Evolutionary conservation across 2,113 vertebrate genomes (phyloP).

Genomic region (Cyanistes caeruleus): DNA sequence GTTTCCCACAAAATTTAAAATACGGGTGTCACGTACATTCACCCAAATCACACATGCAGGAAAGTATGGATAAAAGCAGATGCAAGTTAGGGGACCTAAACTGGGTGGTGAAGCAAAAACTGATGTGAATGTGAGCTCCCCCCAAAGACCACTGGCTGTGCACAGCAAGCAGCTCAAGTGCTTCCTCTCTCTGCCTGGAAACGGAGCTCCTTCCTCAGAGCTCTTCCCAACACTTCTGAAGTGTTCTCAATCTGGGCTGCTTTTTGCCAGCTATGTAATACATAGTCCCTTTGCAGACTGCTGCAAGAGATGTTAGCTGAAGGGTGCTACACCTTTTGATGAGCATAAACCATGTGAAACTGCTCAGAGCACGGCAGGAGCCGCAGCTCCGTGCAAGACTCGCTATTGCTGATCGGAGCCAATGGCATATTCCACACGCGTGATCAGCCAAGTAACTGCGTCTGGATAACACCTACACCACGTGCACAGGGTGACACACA

Average conservation of each 20-base stretch:
- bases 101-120: not conserved
- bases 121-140: accelerated
- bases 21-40: not conserved
- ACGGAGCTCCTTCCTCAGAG: not conserved
- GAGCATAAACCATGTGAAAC: not conserved
- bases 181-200: not conserved
- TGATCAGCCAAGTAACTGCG: not conserved
- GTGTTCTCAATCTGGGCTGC: not conserved
- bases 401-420: accelerated
- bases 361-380: not conserved
- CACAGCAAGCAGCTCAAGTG: not conserved
- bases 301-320: not conserved
- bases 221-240: not conserved
- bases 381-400: not conserved
- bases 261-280: not conserved
- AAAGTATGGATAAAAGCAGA: not conserved
- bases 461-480: not conserved
- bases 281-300: not conserved
- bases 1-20: not conserved
- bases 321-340: not conserved
- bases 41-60: not conserved
- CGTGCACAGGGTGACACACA: not conserved
- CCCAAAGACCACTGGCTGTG: not conserved
- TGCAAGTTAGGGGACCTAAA: not conserved
- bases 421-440: not conserved